Evolutionary conservation across 1,140 invertebrate species (phyloP).

Genomic region (Heliconius hewitsoni): DNA sequence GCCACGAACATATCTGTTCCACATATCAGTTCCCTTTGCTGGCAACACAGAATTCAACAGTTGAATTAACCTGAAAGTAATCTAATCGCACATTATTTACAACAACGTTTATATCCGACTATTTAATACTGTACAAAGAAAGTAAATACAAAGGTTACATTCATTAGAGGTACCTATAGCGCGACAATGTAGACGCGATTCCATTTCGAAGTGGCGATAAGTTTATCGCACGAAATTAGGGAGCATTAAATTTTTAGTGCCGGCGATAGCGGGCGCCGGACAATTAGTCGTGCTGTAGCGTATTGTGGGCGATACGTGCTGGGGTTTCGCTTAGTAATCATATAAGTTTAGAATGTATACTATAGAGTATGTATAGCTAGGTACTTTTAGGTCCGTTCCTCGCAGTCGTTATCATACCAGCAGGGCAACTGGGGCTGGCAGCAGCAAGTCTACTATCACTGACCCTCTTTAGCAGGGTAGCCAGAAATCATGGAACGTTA

Average conservation of each 20-base stretch:
- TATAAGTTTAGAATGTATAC: background rate
- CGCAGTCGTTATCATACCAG: too few relatives aligned
- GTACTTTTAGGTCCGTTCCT: too few relatives aligned
- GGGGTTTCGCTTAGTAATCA: background rate
- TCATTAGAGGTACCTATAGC: background rate
- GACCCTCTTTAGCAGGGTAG: too few relatives aligned
- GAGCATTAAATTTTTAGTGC: conserved; percentile 27
- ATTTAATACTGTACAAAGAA: background rate
- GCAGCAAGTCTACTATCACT: too few relatives aligned
- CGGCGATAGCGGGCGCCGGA: conserved; percentile 13
- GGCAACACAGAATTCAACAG: too few relatives aligned
- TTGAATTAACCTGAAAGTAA: background rate
- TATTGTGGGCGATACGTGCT: background rate
- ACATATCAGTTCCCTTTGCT: too few relatives aligned
- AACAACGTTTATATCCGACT: background rate
- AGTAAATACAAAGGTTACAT: background rate
- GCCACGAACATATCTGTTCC: too few relatives aligned
- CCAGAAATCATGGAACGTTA: background rate
- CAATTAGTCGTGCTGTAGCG: conserved; percentile 11
- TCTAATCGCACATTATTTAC: background rate
- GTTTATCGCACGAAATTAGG: conserved; percentile 26
- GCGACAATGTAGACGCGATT: conserved; percentile 12
- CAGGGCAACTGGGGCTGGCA: too few relatives aligned
- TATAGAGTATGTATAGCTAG: background rate
- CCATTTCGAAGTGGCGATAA: conserved; percentile 22